phyloP scores from a whole-genome alignment of 35 echinoderm and acorn worm species.

The Lytechinus pictus region DNA sequence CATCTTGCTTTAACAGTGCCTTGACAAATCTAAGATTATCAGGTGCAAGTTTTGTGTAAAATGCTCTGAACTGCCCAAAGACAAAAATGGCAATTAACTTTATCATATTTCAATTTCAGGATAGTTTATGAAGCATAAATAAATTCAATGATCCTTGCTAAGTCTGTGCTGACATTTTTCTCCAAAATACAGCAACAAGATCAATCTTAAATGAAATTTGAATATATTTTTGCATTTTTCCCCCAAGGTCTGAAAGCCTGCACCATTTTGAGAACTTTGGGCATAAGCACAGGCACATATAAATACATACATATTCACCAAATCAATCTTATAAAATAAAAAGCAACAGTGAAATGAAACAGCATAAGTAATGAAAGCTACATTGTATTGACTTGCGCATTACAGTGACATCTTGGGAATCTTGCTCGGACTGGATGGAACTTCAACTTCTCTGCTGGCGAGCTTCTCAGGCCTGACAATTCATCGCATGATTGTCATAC shows the following conservation, averaged over 20 bases:
- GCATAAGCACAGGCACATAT: neutral
- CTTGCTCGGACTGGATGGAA: neutral
- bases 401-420: neutral
- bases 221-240: neutral
- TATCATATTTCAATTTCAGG: neutral
- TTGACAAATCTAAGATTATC: neutral
- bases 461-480: neutral
- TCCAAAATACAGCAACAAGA: neutral
- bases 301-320: neutral
- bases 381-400: constrained; percentile 14
- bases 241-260: neutral
- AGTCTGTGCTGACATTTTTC: neutral
- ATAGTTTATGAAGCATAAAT: neutral
- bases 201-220: neutral
- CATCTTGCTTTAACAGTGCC: neutral
- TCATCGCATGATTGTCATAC: neutral
- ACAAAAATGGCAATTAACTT: neutral
- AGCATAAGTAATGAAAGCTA: neutral
- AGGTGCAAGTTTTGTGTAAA: constrained; percentile 3
- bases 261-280: neutral
- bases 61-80: neutral
- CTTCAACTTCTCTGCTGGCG: neutral
- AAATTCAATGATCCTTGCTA: neutral
- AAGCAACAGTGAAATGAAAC: neutral
- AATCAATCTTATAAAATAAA: neutral